Evolutionary conservation across 2,113 vertebrate species (phyloP).

Genomic region (Fukomys damarensis): DNA sequence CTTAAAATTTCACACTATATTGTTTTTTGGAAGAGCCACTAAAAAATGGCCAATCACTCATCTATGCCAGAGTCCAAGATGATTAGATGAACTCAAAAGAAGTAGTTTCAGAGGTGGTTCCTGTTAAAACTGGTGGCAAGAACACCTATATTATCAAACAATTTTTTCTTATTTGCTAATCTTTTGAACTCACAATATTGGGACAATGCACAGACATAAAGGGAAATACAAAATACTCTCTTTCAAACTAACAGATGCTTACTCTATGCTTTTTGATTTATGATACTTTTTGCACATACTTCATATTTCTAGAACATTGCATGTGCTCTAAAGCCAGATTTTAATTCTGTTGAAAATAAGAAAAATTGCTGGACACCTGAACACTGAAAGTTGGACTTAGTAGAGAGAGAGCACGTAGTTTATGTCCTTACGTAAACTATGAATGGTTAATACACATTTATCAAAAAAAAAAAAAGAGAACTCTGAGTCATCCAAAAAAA

Average conservation of each 20-base stretch:
- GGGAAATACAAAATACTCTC: neutral
- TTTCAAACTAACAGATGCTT: neutral
- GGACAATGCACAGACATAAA: neutral
- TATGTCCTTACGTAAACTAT: neutral
- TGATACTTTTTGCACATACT: neutral
- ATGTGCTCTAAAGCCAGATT: neutral
- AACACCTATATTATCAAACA: neutral
- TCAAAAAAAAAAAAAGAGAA: neutral
- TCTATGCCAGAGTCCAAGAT: neutral
- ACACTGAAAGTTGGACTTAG: neutral
- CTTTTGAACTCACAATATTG: neutral
- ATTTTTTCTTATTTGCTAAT: neutral
- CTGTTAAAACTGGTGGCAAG: neutral
- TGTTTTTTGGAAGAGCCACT: neutral
- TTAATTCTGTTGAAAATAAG: neutral
- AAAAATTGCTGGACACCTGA: neutral
- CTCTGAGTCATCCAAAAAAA: slow-evolving; percentile 14
- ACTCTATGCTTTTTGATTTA: neutral
- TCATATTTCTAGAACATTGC: neutral
- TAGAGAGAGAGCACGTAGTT: neutral
- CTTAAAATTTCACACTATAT: neutral
- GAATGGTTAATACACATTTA: neutral
- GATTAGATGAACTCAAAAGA: neutral
- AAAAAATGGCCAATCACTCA: neutral
- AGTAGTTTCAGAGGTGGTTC: neutral